Base-by-base conservation (phyloP, 2,113 vertebrate species). In the Carassius gibelio region DNA sequence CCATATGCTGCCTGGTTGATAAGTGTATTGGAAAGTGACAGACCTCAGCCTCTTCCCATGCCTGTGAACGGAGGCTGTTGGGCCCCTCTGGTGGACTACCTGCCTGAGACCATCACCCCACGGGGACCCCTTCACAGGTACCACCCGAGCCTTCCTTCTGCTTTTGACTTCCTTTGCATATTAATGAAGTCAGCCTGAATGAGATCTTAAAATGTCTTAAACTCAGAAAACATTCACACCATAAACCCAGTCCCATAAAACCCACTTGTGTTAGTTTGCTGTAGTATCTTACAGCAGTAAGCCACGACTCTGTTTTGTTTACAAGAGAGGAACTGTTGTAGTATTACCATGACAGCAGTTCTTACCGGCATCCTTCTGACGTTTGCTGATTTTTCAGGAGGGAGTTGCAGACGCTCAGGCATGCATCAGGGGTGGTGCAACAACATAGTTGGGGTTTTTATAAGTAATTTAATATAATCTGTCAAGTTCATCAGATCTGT, bases 81-180 rank as follows among this genome's bases (percentile, higher is more conserved):
- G 98, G 98, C 98, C 8, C 98, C 98, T 0, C 95, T 99, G 86
- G 98, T 99, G 48, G 98, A 99, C 93, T 99, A 97, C 88, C 95
- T 99, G 62, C 98, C 98, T 21, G 98, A 99, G 90, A 99, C 98
- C 84, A 96, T 99, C 91, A 98, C 97, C 5, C 97, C 97, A 0
- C 93, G 97, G 38, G 97, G 97, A 59, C 98, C 98, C 0, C 96
- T 99, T 84, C 97, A 99, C 45, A 96, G 98, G 98, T 98, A 86
- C 90, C 92, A n/a, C 6, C 64, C 8, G 0, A 42, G 52, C 17
- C 36, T 55, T n/a, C 2, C 50, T 48, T 75, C 10, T 38, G 7
- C 50, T 36, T 7, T 72, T 71, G 30, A 36, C 14, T 68, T 48
- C 8, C 23, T 72, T 23, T 81, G 14, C 52, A 72, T 34, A 57